Evolutionary conservation across 1,140 invertebrate genomes (phyloP).

Genomic region (Nilaparvata lugens): DNA sequence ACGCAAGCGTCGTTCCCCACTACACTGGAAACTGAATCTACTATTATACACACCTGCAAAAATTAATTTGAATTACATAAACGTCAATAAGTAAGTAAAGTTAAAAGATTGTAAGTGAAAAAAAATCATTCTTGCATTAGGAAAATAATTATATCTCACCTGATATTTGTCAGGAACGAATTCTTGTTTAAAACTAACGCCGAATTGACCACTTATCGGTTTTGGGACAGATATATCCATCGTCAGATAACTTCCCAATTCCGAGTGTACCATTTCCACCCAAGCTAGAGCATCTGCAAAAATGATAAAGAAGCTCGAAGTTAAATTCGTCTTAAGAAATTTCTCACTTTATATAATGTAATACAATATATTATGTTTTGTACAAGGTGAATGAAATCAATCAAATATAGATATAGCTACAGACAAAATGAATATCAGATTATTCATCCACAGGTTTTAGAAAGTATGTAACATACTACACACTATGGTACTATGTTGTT

Average conservation of each 20-base stretch:
- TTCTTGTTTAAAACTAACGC: constrained; percentile 58
- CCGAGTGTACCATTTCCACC: constrained; percentile 40
- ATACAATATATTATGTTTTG: too few relatives aligned
- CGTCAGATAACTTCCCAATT: constrained; percentile 45
- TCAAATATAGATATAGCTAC: too few relatives aligned
- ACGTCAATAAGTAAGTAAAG: neutral
- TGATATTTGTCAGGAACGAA: constrained; percentile 40
- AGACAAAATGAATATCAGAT: too few relatives aligned
- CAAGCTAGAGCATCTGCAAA: constrained; percentile 44
- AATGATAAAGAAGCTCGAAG: neutral
- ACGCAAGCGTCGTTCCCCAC: constrained; percentile 49
- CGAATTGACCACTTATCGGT: constrained; percentile 50
- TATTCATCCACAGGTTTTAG: too few relatives aligned
- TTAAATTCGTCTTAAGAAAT: too few relatives aligned
- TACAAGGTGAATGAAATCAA: too few relatives aligned
- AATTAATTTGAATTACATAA: neutral
- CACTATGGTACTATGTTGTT: too few relatives aligned
- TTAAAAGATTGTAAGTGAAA: neutral
- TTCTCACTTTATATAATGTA: too few relatives aligned
- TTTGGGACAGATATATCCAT: constrained; percentile 55
- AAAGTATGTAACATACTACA: too few relatives aligned
- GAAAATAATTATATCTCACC: constrained; percentile 11
- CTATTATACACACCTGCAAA: constrained; percentile 45
- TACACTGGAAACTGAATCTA: constrained; percentile 66
- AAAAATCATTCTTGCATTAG: neutral